Conservation (phyloP, 1,140 invertebrate genomes). For the Reticulitermes speratus region DNA sequence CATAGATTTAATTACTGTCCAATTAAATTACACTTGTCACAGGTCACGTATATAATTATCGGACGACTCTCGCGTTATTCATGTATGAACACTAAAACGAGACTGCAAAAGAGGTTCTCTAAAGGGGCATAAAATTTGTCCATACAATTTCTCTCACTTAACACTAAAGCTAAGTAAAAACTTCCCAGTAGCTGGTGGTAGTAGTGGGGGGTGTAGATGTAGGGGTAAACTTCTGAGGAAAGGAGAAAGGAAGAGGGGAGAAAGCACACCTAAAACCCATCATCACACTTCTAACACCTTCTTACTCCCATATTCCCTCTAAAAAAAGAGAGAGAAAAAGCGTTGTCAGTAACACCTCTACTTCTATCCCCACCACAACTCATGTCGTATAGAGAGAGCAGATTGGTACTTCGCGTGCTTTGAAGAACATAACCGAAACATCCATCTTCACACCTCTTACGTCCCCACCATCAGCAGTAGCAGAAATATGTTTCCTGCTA, state of each 20-base stretch:
- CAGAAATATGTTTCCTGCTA: constrained; percentile 12
- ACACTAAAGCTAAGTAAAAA: neutral
- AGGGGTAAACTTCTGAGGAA: neutral
- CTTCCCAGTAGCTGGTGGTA: neutral
- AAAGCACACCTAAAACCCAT: neutral
- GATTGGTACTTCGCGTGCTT: constrained; percentile 6
- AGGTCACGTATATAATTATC: no score
- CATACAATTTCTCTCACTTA: constrained; percentile 1
- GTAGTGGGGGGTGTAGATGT: neutral
- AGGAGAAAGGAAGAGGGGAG: neutral
- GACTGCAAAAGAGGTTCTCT: neutral
- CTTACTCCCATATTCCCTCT: neutral
- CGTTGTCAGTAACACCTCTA: neutral
- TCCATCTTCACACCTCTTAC: neutral
- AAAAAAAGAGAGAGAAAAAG: neutral
- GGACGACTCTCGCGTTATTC: neutral
- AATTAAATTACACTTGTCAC: no score
- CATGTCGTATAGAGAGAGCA: neutral
- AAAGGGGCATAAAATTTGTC: neutral
- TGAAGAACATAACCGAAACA: neutral
- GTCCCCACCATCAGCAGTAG: neutral
- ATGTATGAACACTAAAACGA: neutral
- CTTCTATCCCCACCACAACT: neutral
- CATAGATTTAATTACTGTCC: no score
- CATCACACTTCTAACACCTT: neutral